Base-by-base conservation (phyloP, 2,888 invertebrate species). In the Papilio elwesi region DNA sequence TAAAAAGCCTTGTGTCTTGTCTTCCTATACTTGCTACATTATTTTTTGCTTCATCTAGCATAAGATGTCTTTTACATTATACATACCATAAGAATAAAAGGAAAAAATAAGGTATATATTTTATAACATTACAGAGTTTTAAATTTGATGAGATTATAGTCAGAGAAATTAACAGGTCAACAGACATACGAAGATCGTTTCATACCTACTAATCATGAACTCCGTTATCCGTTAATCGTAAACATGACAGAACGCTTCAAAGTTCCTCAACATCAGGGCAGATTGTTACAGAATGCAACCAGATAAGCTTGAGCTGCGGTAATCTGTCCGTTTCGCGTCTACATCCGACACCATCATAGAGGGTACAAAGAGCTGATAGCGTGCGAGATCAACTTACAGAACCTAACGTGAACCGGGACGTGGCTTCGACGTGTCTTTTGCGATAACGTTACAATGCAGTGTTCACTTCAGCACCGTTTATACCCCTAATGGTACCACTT, bases 361-460 rank as follows among this genome's bases (percentile, higher is more conserved):
- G 63, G 59, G 53, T 73, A 74, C 73, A 74, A 74, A 74, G 59
- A 53, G 49, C 51, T 57, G 76, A 78, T 78, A 68, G 80, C 68
- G 72, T 74, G 74, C 74, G 76, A 82, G 86, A 84, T 89, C 89
- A 85, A 83, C 83, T 88, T 87, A 85, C 81, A 75, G 74, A 80
- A 83, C 86, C 81, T 86, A 86, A 81, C 79, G 75, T 78, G 79
- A 80, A 84, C 82, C 77, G 81, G 82, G 79, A 76, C 79, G 79
- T 74, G 73, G 76, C 76, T 74, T 76, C 74, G 74, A 76, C 71
- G 77, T 81, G 82, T 78, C 87, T 86, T 84, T 85, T 80, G 81
- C 88, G 91, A 90, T 90, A 92, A 90, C 86, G 84, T 81, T 83
- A 90, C 89, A 88, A 91, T 89, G 88, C 86, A 85, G 80, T 84